Percentiles rank a stretch among this genome's conserved stretches.
Conservation (phyloP, 1,140 invertebrate species). For the Acromyrmex charruanus region DNA sequence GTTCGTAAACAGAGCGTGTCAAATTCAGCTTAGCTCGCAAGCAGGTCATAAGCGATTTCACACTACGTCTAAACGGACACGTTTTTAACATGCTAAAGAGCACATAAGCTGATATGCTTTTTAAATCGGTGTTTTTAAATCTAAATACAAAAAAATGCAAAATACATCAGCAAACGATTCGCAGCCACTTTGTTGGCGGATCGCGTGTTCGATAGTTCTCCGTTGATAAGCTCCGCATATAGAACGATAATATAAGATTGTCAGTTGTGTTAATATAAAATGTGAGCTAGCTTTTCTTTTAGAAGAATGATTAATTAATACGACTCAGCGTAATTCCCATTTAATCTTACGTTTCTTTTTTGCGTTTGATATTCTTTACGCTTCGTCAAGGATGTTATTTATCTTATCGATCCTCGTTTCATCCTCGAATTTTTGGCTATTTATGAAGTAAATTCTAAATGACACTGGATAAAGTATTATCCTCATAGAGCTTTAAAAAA, state of each 20-base stretch:
- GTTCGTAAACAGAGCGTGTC: conserved; percentile 31
- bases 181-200: conserved; percentile 40
- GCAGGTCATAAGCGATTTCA: conserved; percentile 55
- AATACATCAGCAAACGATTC: conserved; percentile 6
- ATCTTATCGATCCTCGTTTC: background rate
- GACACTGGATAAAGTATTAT: conserved; percentile 38
- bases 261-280: conserved; percentile 43
- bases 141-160: conserved; percentile 45
- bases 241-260: conserved; percentile 40
- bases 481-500: background rate
- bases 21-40: conserved; percentile 48
- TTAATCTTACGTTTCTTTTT: conserved; percentile 40
- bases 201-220: conserved; percentile 48
- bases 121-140: conserved; percentile 27
- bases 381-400: conserved; percentile 9
- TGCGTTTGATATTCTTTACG: conserved; percentile 16
- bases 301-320: conserved; percentile 49
- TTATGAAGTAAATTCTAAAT: conserved; percentile 7
- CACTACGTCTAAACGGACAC: conserved; percentile 21
- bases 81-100: conserved; percentile 40
- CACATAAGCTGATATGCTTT: conserved; percentile 37
- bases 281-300: conserved; percentile 13
- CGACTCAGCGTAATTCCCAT: conserved; percentile 32
- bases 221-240: conserved; percentile 36
- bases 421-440: background rate